Percentiles rank a stretch among this genome's conserved stretches.
Evolutionary conservation across 1,140 invertebrate species (phyloP).

Genomic region (Trichonephila clavipes): DNA sequence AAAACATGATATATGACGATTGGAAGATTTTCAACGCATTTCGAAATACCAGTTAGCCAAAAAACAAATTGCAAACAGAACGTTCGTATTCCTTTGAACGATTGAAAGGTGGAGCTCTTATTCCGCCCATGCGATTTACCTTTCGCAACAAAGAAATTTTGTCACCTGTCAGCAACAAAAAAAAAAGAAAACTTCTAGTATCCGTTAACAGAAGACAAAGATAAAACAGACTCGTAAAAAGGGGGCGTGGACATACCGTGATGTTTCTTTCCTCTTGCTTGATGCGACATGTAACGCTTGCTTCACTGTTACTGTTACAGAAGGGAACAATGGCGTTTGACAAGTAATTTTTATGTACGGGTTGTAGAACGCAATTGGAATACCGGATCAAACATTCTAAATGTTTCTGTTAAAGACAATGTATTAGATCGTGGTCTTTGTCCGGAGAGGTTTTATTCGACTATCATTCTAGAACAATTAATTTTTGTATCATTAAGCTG

Average conservation of each 20-base stretch:
- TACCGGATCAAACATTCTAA: not conserved
- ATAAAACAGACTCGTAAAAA: slow-evolving; percentile 1
- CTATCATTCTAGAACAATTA: too few relatives aligned
- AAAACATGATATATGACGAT: too few relatives aligned
- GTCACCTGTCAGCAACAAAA: slow-evolving; percentile 62
- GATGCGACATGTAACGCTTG: slow-evolving; percentile 27
- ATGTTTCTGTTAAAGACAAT: not conserved
- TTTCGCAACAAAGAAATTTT: slow-evolving; percentile 61
- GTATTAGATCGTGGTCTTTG: not conserved
- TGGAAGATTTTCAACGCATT: not conserved
- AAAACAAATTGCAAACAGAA: not conserved
- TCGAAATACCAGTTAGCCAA: not conserved
- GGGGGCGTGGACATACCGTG: not conserved
- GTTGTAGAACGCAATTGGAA: not conserved
- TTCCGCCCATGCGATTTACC: slow-evolving; percentile 67
- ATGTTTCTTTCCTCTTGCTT: slow-evolving; percentile 9
- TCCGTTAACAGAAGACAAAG: slow-evolving; percentile 10
- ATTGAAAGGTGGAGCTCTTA: slow-evolving; percentile 50
- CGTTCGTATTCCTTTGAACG: not conserved
- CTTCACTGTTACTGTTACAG: not conserved
- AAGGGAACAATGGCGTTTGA: not conserved
- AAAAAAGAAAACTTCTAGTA: slow-evolving; percentile 8
- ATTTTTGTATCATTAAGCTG: too few relatives aligned
- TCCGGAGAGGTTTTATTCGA: too few relatives aligned
- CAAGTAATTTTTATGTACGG: slow-evolving; percentile 25